A percentile compares a stretch with the other conserved stretches of the same genome.
phyloP scores from a whole-genome alignment of 2,888 invertebrate species.

The Lasius fuliginosus region DNA sequence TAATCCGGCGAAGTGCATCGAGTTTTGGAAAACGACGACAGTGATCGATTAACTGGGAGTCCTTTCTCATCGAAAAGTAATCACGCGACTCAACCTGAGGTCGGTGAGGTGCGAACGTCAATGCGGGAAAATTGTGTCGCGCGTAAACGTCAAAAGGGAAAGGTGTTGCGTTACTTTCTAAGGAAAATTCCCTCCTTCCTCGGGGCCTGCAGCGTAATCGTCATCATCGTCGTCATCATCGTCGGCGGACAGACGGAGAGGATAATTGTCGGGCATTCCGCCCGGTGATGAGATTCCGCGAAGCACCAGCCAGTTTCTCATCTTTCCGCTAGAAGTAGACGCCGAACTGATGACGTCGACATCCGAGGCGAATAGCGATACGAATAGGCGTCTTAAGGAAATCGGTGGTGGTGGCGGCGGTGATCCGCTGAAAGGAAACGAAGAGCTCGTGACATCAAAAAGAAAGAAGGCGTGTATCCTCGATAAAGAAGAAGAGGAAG shows the following conservation, averaged over 20 bases:
- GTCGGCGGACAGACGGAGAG: not conserved
- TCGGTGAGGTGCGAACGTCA: conserved; percentile 11
- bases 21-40: not conserved
- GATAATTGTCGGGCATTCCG: not conserved
- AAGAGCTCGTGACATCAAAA: conserved; percentile 60
- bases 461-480: conserved; percentile 42
- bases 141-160: conserved; percentile 60
- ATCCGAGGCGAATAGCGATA: not conserved
- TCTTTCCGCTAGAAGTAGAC: conserved; percentile 46
- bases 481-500: conserved; percentile 49
- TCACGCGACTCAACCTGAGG: not conserved
- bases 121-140: conserved; percentile 52
- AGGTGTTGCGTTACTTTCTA: conserved; percentile 53
- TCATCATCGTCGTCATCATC: not conserved
- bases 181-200: conserved; percentile 17
- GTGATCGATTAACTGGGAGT: not conserved
- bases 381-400: conserved; percentile 38
- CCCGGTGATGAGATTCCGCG: conserved; percentile 24
- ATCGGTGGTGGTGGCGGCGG: not conserved
- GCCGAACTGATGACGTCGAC: conserved; percentile 26
- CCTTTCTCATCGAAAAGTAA: conserved; percentile 6
- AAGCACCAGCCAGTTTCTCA: conserved; percentile 6
- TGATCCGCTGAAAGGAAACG: conserved; percentile 52
- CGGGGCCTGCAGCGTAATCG: not conserved
- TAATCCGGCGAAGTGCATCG: not conserved